Percentiles rank a stretch among this genome's conserved stretches.
These are phyloP conservation scores for Ptychodera flava DNA, from an alignment of 35 echinoderm and acorn worm species.

Conservation along the genomic window DNA sequence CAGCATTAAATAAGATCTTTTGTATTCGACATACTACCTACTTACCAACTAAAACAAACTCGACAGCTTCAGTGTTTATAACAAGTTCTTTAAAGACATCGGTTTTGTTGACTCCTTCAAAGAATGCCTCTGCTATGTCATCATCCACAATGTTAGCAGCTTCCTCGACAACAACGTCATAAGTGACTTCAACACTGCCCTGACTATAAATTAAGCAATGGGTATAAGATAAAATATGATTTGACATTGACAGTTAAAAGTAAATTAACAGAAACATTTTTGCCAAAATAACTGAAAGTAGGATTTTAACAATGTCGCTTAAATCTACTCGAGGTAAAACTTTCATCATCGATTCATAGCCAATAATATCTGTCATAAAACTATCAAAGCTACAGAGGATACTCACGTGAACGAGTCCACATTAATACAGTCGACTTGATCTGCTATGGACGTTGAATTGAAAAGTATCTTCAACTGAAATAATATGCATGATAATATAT, in stretches of 20 bases:
- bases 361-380: too few relatives aligned
- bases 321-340: too few relatives aligned
- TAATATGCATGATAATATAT: too few relatives aligned
- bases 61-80: background rate
- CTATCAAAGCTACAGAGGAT: too few relatives aligned
- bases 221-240: too few relatives aligned
- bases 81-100: background rate
- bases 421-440: background rate
- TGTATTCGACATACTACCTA: too few relatives aligned
- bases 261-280: too few relatives aligned
- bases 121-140: background rate
- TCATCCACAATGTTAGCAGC: background rate
- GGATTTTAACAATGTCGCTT: too few relatives aligned
- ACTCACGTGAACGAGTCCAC: background rate
- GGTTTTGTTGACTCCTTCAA: background rate
- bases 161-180: background rate
- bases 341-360: too few relatives aligned
- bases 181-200: background rate
- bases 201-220: background rate
- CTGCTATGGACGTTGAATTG: background rate
- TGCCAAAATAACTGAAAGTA: too few relatives aligned
- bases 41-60: background rate
- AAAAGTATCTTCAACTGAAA: background rate
- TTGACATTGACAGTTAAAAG: too few relatives aligned
- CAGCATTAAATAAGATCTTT: too few relatives aligned